Conservation (phyloP, 2,888 invertebrate species). For the Folsomia manolachei region DNA sequence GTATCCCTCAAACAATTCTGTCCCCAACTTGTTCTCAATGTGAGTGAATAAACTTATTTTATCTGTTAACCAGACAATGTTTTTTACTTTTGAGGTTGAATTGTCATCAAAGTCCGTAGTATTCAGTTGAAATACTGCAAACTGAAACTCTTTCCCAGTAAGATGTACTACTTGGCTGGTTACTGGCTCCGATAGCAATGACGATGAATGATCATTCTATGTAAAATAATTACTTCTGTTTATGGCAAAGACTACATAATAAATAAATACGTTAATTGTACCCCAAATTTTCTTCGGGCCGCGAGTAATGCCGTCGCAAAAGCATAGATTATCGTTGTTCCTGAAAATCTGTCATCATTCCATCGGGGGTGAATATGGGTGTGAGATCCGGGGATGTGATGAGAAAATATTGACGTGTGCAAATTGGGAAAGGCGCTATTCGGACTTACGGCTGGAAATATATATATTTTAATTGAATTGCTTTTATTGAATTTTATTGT, state of each 20-base stretch:
- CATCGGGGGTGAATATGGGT: slow-evolving; percentile 48
- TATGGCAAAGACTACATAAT: slow-evolving; percentile 17
- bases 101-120: slow-evolving; percentile 66
- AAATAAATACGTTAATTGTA: slow-evolving; percentile 54
- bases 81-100: slow-evolving; percentile 61
- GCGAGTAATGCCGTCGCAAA: slow-evolving; percentile 74
- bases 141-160: slow-evolving; percentile 73
- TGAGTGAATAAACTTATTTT: slow-evolving; percentile 65
- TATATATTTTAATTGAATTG: neutral
- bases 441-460: slow-evolving; percentile 27
- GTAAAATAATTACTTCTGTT: slow-evolving; percentile 26
- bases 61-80: slow-evolving; percentile 73
- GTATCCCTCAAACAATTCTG: slow-evolving; percentile 68
- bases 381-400: slow-evolving; percentile 67
- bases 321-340: slow-evolving; percentile 68
- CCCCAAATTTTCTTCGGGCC: slow-evolving; percentile 72
- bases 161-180: slow-evolving; percentile 79
- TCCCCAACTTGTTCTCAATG: slow-evolving; percentile 65
- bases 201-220: slow-evolving; percentile 60
- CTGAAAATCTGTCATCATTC: slow-evolving; percentile 57
- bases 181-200: slow-evolving; percentile 71
- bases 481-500: neutral
- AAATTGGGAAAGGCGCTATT: slow-evolving; percentile 58
- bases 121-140: slow-evolving; percentile 79
- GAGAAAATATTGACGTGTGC: slow-evolving; percentile 76